Evolutionary conservation across 2,888 invertebrate species (phyloP), one percentile per base, ranked within the genome.

Genomic region (Tipula vernalis): DNA sequence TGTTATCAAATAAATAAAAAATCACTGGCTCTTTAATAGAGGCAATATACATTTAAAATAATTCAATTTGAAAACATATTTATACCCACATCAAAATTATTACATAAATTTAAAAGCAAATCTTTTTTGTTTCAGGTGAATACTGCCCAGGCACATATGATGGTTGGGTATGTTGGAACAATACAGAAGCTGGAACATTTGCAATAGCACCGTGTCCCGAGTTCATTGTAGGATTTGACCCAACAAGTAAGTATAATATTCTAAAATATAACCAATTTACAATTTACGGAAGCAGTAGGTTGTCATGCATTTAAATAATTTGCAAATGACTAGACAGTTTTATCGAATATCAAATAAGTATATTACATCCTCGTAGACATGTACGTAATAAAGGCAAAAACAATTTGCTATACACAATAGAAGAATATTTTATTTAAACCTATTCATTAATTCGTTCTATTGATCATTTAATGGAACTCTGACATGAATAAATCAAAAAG

Each of bases 151-250:
- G 95, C 88, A 94, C 95, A 41, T 97, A 95, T 92, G 97, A 97
- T 92, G 94, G 95, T 86, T 97, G 96, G 96, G 93, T 95, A 39
- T 97, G 97, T 91, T 95, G 95, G 91, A 95, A 95, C 88, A 94
- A 94, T 92, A 96, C 97, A 13, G 92, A 93, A 57, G 93, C 94
- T 89, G 96, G 95, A 89, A 90, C 92, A 88, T 93, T 93, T 87
- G 96, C 95, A 57, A 93, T 92, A 91, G 94, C 94, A 88, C 92
- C 92, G 87, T 96, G 96, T 90, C 96, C 96, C n/a, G 93, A 91
- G 88, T 96, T 96, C 91, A 94, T 96, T 89, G 93, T 94, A 86
- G 96, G 96, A 89, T 96, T 96, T 91, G 95, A 95, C 90, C 92
- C 94, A 87, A 93, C 93, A 89, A 92, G 96, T 96, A 91, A 94